phyloP scores from a whole-genome alignment of 2,797 vertebrate genomes.

The Crenichthys baileyi region DNA sequence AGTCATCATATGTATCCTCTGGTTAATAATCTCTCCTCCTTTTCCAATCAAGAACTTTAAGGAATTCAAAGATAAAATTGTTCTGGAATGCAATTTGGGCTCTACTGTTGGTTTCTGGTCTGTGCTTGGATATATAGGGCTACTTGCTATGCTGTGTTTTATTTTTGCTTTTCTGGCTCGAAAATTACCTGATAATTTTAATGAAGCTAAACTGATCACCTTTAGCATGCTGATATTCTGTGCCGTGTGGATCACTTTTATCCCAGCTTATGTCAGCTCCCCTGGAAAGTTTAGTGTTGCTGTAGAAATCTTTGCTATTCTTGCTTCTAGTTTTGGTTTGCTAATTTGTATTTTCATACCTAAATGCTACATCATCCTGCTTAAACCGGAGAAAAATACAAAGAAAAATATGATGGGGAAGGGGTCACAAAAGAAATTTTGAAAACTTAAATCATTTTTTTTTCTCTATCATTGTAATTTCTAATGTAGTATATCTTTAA shows the following conservation, averaged over 20 bases:
- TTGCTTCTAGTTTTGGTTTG: slow-evolving; percentile 76
- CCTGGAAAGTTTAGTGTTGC: slow-evolving; percentile 80
- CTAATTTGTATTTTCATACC: slow-evolving; percentile 78
- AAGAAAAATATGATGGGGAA: slow-evolving; percentile 63
- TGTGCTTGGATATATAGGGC: slow-evolving; percentile 76
- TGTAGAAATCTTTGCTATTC: slow-evolving; percentile 80
- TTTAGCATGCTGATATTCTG: slow-evolving; percentile 80
- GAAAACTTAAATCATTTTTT: neutral
- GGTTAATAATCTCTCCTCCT: slow-evolving; percentile 69
- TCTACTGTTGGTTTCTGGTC: slow-evolving; percentile 75
- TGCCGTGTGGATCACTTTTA: slow-evolving; percentile 77
- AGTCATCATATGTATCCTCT: slow-evolving; percentile 69
- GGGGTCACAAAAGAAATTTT: neutral
- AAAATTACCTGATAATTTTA: slow-evolving; percentile 76
- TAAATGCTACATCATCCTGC: slow-evolving; percentile 79
- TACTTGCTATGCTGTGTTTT: slow-evolving; percentile 73
- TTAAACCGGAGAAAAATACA: slow-evolving; percentile 68
- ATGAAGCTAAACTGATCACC: slow-evolving; percentile 78
- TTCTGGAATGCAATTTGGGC: slow-evolving; percentile 73
- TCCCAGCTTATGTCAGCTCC: slow-evolving; percentile 77
- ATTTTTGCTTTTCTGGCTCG: slow-evolving; percentile 73
- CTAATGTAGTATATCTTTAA: neutral
- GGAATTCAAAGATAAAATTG: slow-evolving; percentile 69
- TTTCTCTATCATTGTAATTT: neutral
- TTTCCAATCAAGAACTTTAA: slow-evolving; percentile 67